These are phyloP conservation scores for Microplitis mediator DNA, from an alignment of 1,140 invertebrate species.

Conservation along the genomic window DNA sequence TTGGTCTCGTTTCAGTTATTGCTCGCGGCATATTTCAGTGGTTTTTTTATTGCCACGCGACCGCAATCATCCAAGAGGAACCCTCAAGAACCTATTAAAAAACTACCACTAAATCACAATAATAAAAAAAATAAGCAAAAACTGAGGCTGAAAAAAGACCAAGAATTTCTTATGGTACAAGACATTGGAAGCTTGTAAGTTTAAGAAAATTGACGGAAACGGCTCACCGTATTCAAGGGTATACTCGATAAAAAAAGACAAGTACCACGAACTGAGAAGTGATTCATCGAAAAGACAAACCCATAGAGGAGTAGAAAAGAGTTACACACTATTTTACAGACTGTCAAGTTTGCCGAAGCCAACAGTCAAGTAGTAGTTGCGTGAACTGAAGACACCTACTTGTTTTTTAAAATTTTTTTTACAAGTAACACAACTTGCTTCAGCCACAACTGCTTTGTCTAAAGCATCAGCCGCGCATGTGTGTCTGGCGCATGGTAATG, in stretches of 20 bases:
- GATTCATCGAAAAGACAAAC: not conserved
- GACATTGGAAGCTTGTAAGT: not conserved
- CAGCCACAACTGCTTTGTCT: slow-evolving; percentile 28
- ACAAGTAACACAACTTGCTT: not conserved
- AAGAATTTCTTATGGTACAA: not conserved
- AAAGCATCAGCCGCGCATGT: slow-evolving; percentile 8
- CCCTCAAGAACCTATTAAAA: slow-evolving; percentile 3
- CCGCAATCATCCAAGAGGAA: slow-evolving; percentile 16
- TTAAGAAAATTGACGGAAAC: not conserved
- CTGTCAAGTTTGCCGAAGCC: slow-evolving; percentile 12
- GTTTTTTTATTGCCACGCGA: slow-evolving; percentile 7
- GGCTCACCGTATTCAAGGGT: not conserved
- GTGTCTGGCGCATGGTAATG: slow-evolving; percentile 33
- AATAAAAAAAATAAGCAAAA: not conserved
- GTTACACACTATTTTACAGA: slow-evolving; percentile 25
- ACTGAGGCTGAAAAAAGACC: not conserved
- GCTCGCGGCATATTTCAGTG: not conserved
- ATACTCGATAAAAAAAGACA: slow-evolving; percentile 8
- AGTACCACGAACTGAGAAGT: not conserved
- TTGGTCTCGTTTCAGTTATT: not conserved
- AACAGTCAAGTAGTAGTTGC: not conserved
- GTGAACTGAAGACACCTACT: slow-evolving; percentile 27
- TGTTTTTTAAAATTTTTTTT: slow-evolving; percentile 13
- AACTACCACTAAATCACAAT: slow-evolving; percentile 3
- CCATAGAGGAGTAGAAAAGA: too few species aligned